A percentile compares a stretch with the other conserved stretches of the same genome.
These are phyloP conservation scores for Agriopis marginaria DNA, from an alignment of 2,888 invertebrate species.

Conservation along the genomic window DNA sequence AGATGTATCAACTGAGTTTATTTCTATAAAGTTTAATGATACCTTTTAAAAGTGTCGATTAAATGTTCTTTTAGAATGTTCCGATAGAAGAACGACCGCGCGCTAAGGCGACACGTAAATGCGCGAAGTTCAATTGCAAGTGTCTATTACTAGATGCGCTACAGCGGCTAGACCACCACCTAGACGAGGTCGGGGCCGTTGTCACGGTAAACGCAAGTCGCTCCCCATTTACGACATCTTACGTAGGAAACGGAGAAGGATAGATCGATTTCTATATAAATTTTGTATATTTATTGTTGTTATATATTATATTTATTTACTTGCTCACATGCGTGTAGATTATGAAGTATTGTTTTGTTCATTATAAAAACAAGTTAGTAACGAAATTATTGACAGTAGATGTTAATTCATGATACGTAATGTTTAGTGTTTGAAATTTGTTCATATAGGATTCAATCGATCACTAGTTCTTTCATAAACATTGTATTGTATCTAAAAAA, in stretches of 20 bases:
- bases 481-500: background rate
- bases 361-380: background rate
- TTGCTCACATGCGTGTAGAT: background rate
- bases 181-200: slow-evolving; percentile 68
- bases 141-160: slow-evolving; percentile 74
- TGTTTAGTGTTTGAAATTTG: background rate
- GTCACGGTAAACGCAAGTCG: slow-evolving; percentile 54
- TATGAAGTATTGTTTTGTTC: background rate
- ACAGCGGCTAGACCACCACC: slow-evolving; percentile 75
- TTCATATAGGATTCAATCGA: background rate
- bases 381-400: background rate
- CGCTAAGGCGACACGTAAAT: slow-evolving; percentile 93
- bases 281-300: too few relatives aligned
- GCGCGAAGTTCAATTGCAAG: slow-evolving; percentile 91
- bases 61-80: slow-evolving; percentile 52
- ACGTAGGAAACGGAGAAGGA: background rate
- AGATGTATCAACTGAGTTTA: too few relatives aligned
- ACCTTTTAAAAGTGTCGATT: background rate
- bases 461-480: background rate
- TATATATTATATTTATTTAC: background rate
- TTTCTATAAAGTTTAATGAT: background rate
- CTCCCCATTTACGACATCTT: slow-evolving; percentile 5
- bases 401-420: background rate
- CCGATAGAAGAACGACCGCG: slow-evolving; percentile 94
- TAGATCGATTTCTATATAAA: slow-evolving; percentile 1